Base-by-base conservation (phyloP, 2,888 invertebrate species). In the Eustalomyia histrio region DNA sequence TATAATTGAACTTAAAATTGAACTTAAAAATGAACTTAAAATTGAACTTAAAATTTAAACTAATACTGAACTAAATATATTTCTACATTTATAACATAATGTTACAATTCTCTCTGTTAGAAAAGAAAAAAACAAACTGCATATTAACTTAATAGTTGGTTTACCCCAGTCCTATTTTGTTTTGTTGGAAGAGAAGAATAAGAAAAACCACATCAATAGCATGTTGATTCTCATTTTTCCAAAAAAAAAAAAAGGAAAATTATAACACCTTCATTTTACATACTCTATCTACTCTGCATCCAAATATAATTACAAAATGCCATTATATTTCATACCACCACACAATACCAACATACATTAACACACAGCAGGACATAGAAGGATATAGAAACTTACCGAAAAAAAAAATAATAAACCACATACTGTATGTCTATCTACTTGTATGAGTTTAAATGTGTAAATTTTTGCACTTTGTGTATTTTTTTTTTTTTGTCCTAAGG, bases 271-370 rank as follows among this genome's bases (percentile, higher is more conserved):
- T 69, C 1, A 4, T 35, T 10, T 18, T 10, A 24, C 12, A 60
- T 21, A 52, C 21, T 39, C 17, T 17, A 69, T 39, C 17, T 17
- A 69, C 63, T 55, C 47, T 14, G 53, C 60, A 65, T 50, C 50
- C 74, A 58, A 69, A 74, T 64, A 65, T 75, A 75, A 79, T 71
- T 75, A 65, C 74, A 50, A 65, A 75, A 61, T 71, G 33, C 71
- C 60, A 79, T 79, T 79, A 79, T 69, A n/a, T 52, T 79, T 58
- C 58, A 50, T 50, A 21, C 61, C 47, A 57, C 39, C 52, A 52
- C 21, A 35, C 8, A 64, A 17, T n/a, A 29, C 5, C 58, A 35
- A 55, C 53, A 35, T n/a, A 21, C 64, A 68, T 53, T 21, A 57
- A 55, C 55, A 60, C 58, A 29, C 74, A 75, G 75, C 74, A 79